Base-by-base conservation (phyloP, 2,888 invertebrate genomes). In the Cataglyphis cursor region DNA sequence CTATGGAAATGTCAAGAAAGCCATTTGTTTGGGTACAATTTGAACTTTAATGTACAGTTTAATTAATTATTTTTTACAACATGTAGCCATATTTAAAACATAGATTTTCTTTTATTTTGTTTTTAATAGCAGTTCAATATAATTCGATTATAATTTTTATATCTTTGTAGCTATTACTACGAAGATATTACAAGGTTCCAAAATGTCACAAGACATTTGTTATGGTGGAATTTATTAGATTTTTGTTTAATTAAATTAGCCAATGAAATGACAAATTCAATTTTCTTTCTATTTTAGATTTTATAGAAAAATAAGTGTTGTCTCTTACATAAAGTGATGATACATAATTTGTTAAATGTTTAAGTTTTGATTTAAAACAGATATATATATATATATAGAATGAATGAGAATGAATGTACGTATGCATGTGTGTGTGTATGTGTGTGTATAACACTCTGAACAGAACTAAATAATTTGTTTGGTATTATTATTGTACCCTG, bases 401-500 rank as follows among this genome's bases (percentile, higher is more conserved):
- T 51, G n/a, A 51, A 3, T 48, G 18, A 48, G 6, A 48, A 1
- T 8, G 51, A 51, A 8, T n/a, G n/a, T n/a, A 6, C 8, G 18
- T n/a, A 3, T 51, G 8, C 8, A 8, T n/a, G 18, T 51, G 48
- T 12, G 41, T 41, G 0, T 1, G 12, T 41, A 12, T 41, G 12
- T 48, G 8, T 9, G 8, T 51, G 8, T 51, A n/a, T 51, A 51
- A 8, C 18, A 38, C 24, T 57, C 18, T 41, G 41, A 59, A 41
- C 38, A 21, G 15, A 65, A 10, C n/a, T 65, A 65, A 15, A 75
- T 51, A 8, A 75, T 12, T 51, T 35, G 18, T 31, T 75, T 51
- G 24, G 8, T 75, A 9, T 59, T 78, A 70, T 68, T 73, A 73
- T 4, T 74, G 73, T 78, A 48, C 57, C 41, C 44, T 74, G 73